Evolutionary conservation across 2,888 invertebrate species (phyloP).

Genomic region (Harpalus rubripes): DNA sequence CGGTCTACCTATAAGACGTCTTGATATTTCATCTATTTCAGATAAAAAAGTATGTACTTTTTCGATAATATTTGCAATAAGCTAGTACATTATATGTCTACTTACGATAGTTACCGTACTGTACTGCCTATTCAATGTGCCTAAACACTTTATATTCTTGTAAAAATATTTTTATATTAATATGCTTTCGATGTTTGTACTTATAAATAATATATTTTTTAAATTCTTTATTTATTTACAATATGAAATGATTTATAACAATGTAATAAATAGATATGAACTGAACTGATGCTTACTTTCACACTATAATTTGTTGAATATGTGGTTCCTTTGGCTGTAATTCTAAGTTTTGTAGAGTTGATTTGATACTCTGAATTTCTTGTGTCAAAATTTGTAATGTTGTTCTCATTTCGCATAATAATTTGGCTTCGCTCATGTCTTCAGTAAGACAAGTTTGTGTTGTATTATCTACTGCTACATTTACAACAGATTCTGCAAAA

Average conservation of each 20-base stretch:
- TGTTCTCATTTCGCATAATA: slow-evolving; percentile 23
- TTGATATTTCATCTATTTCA: too few relatives aligned
- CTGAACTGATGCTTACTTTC: background rate
- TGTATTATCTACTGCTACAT: slow-evolving; percentile 39
- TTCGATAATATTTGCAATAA: too few relatives aligned
- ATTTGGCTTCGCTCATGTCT: slow-evolving; percentile 34
- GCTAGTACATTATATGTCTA: too few relatives aligned
- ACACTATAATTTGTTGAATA: background rate
- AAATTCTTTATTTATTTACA: slow-evolving; percentile 14
- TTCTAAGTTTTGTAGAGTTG: background rate
- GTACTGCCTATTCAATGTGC: slow-evolving; percentile 54
- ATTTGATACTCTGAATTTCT: slow-evolving; percentile 44
- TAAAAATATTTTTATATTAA: slow-evolving; percentile 57
- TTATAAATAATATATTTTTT: slow-evolving; percentile 16
- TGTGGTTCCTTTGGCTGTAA: background rate
- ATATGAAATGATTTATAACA: slow-evolving; percentile 33
- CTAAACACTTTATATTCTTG: slow-evolving; percentile 29
- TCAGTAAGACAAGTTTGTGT: slow-evolving; percentile 37
- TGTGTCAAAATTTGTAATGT: slow-evolving; percentile 40
- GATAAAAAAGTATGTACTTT: too few relatives aligned
- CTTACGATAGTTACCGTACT: slow-evolving; percentile 16
- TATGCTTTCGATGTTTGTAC: slow-evolving; percentile 55
- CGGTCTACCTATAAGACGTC: too few relatives aligned
- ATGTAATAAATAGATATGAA: slow-evolving; percentile 21
- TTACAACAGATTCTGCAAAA: slow-evolving; percentile 55